phyloP scores from a whole-genome alignment of 2,113 vertebrate species.

The Cavia aperea region DNA sequence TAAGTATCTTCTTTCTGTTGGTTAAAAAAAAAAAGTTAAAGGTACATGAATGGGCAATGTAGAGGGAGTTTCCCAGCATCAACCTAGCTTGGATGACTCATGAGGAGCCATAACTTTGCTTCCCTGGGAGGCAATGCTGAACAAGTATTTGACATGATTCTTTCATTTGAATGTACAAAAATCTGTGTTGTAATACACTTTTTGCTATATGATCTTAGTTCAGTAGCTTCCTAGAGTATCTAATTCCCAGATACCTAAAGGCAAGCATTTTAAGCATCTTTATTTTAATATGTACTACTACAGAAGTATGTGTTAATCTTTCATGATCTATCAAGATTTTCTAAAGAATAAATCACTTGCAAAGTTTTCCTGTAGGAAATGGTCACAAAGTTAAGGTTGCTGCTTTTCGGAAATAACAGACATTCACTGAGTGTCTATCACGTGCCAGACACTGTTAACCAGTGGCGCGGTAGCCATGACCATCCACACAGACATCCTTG shows the following conservation, averaged over 20 bases:
- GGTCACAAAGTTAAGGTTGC: neutral
- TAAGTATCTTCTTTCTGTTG: neutral
- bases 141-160: neutral
- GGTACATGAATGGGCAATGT: neutral
- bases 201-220: neutral
- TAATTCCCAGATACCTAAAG: slow-evolving; percentile 17
- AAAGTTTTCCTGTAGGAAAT: slow-evolving; percentile 19
- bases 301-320: neutral
- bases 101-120: neutral
- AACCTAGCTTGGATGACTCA: neutral
- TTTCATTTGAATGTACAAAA: neutral
- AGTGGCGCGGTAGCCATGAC: neutral
- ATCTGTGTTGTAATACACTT: neutral
- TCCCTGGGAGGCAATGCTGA: neutral
- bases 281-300: neutral
- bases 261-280: neutral
- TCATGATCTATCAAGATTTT: slow-evolving; percentile 3
- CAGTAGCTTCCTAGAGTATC: neutral
- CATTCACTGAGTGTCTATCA: neutral
- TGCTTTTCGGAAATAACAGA: neutral
- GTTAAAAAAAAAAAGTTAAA: neutral
- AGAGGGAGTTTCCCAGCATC: neutral
- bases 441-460: neutral
- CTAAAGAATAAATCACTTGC: neutral
- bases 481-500: neutral